Conservation (phyloP, 2,888 invertebrate genomes). For the Xestia c-nigrum region DNA sequence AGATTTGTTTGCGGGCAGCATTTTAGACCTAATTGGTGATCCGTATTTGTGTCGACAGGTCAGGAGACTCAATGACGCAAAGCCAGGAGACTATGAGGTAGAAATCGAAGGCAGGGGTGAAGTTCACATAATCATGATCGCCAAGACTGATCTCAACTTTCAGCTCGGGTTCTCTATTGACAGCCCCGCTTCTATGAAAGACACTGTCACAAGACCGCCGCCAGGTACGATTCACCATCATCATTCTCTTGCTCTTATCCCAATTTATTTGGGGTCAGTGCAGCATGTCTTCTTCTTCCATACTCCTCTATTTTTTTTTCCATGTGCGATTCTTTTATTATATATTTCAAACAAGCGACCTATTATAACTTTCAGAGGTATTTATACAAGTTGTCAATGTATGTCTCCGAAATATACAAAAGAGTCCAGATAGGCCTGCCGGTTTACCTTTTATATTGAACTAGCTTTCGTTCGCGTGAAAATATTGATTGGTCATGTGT, state of each 20-base stretch:
- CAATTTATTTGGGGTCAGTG: no score
- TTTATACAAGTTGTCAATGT: not conserved
- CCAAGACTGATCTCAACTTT: slow-evolving; percentile 72
- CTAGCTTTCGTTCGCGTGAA: no score
- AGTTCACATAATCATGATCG: slow-evolving; percentile 68
- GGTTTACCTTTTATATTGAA: not conserved
- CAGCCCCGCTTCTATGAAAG: slow-evolving; percentile 68
- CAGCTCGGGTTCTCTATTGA: slow-evolving; percentile 75
- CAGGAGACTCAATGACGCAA: slow-evolving; percentile 63
- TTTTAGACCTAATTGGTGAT: not conserved
- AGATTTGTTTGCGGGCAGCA: not conserved
- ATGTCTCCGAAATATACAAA: not conserved
- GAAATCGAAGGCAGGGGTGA: slow-evolving; percentile 67
- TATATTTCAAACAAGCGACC: not conserved
- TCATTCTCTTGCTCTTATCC: no score
- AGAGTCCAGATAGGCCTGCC: not conserved
- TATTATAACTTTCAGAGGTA: not conserved
- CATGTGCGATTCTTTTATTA: no score
- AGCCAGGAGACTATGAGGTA: slow-evolving; percentile 69
- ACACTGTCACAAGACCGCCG: slow-evolving; percentile 73
- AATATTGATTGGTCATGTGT: no score
- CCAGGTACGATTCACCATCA: slow-evolving; percentile 73
- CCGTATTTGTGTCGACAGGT: slow-evolving; percentile 63
- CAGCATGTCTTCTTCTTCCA: no score
- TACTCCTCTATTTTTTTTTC: no score